A percentile compares a stretch with the other conserved stretches of the same genome.
phyloP scores from a whole-genome alignment of 2,113 vertebrate genomes.

The Herpailurus yagouaroundi region DNA sequence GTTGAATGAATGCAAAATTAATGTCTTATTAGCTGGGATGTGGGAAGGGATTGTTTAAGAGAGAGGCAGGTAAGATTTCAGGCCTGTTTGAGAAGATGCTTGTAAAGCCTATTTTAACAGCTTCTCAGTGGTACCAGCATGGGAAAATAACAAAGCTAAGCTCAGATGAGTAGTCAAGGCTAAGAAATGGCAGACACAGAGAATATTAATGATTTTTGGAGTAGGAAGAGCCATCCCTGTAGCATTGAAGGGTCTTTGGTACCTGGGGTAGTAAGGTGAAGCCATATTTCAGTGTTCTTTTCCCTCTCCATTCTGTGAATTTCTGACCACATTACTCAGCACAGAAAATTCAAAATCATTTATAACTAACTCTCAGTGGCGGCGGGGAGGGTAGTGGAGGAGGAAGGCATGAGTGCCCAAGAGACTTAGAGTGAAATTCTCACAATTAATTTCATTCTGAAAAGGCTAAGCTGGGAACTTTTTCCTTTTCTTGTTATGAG shows the following conservation, averaged over 20 bases:
- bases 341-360: constrained; percentile 67
- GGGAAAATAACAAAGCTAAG: background rate
- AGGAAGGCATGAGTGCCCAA: background rate
- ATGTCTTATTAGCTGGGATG: background rate
- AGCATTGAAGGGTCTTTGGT: background rate
- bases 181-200: background rate
- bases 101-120: background rate
- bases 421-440: constrained; percentile 57
- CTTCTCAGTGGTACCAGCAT: background rate
- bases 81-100: background rate
- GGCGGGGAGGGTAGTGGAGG: too few relatives aligned
- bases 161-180: background rate
- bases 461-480: background rate
- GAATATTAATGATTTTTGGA: background rate
- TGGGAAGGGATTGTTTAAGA: background rate
- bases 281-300: constrained; percentile 41
- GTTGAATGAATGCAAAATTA: background rate
- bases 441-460: constrained; percentile 64
- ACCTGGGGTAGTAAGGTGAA: background rate
- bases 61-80: background rate
- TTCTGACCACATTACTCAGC: constrained; percentile 44
- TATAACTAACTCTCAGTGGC: background rate
- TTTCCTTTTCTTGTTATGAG: constrained; percentile 28
- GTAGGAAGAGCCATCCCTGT: background rate
- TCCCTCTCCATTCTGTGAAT: background rate